A percentile compares a stretch with the other conserved stretches of the same genome.
phyloP scores from a whole-genome alignment of 2,888 invertebrate genomes.

The Amphiduros pacificus region DNA sequence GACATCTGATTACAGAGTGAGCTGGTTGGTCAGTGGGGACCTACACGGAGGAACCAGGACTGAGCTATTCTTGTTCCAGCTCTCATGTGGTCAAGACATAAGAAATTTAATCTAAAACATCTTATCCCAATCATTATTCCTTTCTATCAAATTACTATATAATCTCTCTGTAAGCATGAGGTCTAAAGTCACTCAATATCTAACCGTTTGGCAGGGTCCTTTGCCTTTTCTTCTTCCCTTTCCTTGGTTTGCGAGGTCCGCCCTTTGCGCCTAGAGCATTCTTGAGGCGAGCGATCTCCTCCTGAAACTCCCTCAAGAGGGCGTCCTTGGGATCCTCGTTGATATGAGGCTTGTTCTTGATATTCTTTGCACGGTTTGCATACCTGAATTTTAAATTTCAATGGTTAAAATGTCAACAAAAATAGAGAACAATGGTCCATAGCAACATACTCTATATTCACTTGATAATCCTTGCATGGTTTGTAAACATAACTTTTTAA shows the following conservation, averaged over 20 bases:
- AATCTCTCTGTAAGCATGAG: neutral
- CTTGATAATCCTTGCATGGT: neutral
- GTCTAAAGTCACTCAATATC: neutral
- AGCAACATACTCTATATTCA: neutral
- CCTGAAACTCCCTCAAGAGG: slow-evolving; percentile 90
- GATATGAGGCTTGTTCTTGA: slow-evolving; percentile 96
- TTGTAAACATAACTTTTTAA: neutral
- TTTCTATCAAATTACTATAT: too few species aligned
- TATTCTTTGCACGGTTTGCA: slow-evolving; percentile 95
- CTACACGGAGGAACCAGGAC: too few species aligned
- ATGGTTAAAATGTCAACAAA: neutral
- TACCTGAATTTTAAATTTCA: slow-evolving; percentile 64
- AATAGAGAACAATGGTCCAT: neutral
- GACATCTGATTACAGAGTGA: too few species aligned
- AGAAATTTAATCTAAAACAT: too few species aligned
- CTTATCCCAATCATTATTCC: too few species aligned
- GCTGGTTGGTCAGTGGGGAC: too few species aligned
- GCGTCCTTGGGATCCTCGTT: slow-evolving; percentile 99
- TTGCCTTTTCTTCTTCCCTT: slow-evolving; percentile 41
- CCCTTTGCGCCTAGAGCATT: slow-evolving; percentile 53
- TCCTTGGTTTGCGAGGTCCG: slow-evolving; percentile 56
- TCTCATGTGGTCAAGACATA: too few species aligned
- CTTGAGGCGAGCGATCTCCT: slow-evolving; percentile 78
- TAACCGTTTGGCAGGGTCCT: slow-evolving; percentile 22
- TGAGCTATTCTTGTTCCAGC: too few species aligned